Percentiles rank a stretch among this genome's conserved stretches.
phyloP scores from a whole-genome alignment of 2,888 invertebrate genomes.

The Sarcophaga variegata region DNA sequence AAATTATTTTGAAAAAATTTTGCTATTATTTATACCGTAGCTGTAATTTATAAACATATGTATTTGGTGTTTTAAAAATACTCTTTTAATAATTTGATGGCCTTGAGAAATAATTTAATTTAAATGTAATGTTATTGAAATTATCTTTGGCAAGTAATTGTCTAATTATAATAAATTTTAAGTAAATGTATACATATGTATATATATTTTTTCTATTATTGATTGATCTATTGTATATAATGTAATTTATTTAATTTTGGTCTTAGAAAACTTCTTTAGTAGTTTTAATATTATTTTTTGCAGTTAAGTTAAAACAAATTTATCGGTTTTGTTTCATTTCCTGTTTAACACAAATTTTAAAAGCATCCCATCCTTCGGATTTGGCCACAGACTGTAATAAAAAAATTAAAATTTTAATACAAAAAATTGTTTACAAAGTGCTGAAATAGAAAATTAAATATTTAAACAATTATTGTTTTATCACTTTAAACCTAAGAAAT shows the following conservation, averaged over 20 bases:
- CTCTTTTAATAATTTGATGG: too few species aligned
- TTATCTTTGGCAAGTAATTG: not conserved
- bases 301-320: constrained; percentile 8
- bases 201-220: not conserved
- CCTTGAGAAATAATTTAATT: too few species aligned
- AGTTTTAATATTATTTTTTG: constrained; percentile 63
- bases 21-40: too few species aligned
- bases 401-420: not conserved
- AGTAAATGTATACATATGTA: not conserved
- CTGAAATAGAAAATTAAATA: not conserved
- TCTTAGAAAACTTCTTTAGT: constrained; percentile 17
- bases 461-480: not conserved
- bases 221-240: not conserved
- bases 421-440: not conserved
- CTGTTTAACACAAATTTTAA: constrained; percentile 94
- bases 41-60: too few species aligned
- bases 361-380: constrained; percentile 96
- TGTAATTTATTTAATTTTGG: constrained; percentile 28
- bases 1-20: too few species aligned
- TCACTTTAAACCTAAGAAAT: too few species aligned
- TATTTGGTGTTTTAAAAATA: too few species aligned
- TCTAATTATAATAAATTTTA: not conserved
- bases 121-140: too few species aligned
- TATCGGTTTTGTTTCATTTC: constrained; percentile 85
- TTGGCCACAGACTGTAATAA: constrained; percentile 91